Evolutionary conservation across 2,888 invertebrate genomes (phyloP), one percentile per base, ranked within the genome.

Genomic region (Ypsolopha sequella): DNA sequence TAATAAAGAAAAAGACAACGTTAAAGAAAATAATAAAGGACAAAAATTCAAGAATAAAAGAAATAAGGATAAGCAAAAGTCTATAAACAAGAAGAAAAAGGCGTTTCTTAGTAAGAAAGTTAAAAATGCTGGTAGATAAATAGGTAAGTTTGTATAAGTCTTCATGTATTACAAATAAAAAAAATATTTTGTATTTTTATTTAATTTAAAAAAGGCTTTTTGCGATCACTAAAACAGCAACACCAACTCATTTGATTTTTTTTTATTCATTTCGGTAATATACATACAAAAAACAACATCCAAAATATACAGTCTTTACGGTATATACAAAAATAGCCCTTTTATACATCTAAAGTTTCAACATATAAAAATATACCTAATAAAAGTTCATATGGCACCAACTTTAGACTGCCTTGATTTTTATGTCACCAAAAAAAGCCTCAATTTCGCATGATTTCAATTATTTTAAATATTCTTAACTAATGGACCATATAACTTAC

Each of bases 251-350:
- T 41, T 41, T 10, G 7, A 13, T 11, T 2, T 45, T 45, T 33
- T 34, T 33, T 14, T 7, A 7, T 3, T 24, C 34, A 8, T 36
- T 36, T 44, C 34, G 13, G 10, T 36, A 7, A n/a, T 11, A 35
- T 11, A 35, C 33, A 51, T 7, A 3, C 24, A 38, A 10, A 45
- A 36, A 36, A 36, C 36, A 48, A 60, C 66, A 69, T 79, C 79
- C 74, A 80, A 80, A 81, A 82, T 82, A 81, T 81, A 85, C 84
- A 85, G 84, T 85, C 84, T 84, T 85, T 64, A 67, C 66, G 60
- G 61, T 72, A 75, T 76, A 66, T 73, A 79, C 71, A 80, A 70
- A 63, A 66, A 72, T 70, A 64, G 58, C 50, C 43, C 51, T 55
- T 56, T 52, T 47, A 34, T 48, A 48, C 48, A 48, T 7, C n/a